These are phyloP conservation scores for Thereuonema tuberculata DNA, from an alignment of 1,140 invertebrate genomes.

Conservation along the genomic window DNA sequence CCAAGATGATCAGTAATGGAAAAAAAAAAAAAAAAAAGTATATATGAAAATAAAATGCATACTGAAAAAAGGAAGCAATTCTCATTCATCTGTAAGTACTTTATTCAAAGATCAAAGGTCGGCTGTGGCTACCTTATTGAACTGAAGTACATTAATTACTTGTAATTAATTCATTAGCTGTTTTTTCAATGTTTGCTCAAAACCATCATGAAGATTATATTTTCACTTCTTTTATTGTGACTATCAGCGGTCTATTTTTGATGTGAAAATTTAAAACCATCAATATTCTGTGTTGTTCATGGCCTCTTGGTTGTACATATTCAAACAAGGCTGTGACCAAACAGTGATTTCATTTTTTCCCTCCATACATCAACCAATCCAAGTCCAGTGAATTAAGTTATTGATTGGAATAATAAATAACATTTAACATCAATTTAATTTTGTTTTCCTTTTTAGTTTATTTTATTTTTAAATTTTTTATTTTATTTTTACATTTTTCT, in stretches of 20 bases:
- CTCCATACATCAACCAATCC: slow-evolving; percentile 16
- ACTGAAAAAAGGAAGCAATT: no score
- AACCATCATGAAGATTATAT: slow-evolving; percentile 21
- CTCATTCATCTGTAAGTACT: no score
- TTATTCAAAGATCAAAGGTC: background rate
- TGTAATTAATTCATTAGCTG: slow-evolving; percentile 9
- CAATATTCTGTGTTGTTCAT: slow-evolving; percentile 22
- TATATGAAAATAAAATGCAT: no score
- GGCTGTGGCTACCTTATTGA: background rate
- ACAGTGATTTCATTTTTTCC: slow-evolving; percentile 13
- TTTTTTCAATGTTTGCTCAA: slow-evolving; percentile 25
- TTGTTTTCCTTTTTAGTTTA: background rate
- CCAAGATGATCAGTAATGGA: background rate
- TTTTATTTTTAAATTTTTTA: background rate
- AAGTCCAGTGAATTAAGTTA: slow-evolving; percentile 27
- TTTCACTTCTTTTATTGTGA: slow-evolving; percentile 26
- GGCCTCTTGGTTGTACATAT: slow-evolving; percentile 23
- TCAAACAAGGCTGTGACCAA: slow-evolving; percentile 15
- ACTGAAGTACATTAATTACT: slow-evolving; percentile 3
- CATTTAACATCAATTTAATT: background rate
- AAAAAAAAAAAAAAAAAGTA: background rate
- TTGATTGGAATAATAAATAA: slow-evolving; percentile 22
- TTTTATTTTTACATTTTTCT: no score
- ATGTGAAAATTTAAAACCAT: slow-evolving; percentile 24
- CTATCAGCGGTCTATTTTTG: slow-evolving; percentile 24